Evolutionary conservation across 2,113 vertebrate species (phyloP), one percentile per base, ranked within the genome.

Genomic region (Gavia stellata): DNA sequence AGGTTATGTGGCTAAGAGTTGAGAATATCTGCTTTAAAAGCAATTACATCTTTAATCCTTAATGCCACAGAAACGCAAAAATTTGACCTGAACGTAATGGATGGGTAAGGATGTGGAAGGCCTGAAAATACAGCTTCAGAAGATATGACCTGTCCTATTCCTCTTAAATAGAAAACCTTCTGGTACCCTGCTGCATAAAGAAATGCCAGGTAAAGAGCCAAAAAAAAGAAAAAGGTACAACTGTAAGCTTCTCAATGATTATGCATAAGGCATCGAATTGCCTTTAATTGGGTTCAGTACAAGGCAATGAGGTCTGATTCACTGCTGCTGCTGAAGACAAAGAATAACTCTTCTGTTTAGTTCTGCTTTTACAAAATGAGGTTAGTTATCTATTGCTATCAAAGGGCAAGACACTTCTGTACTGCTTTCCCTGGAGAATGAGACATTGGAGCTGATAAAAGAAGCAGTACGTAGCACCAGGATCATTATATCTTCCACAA

Each of bases 401-500:
- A 92, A 89, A 94, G 89, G 94, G 95, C 89, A 96, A 92, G 95
- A 78, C 89, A 56, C 91, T 96, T 96, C 95, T 94, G 93, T 95
- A 45, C 81, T 92, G 33, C 81, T 71, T 84, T 96, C 93, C 77
- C 94, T 81, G 56, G 86, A 93, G 93, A 92, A 67, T 52, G 72
- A 58, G 53, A 83, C 81, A 87, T 72, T 63, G 74, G 44, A 91
- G 86, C 84, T 91, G 93, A 96, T 92, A 92, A 92, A 96, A 92
- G 75, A 74, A 85, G 47, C 16, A 2, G 24, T 67, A n/a, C 92
- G 61, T 94, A 81, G 91, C 91, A 87, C 40, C 52, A 89, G 52
- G 44, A 68, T 94, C 62, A 79, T 96, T 92, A 84, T 79, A 92
- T 63, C 77, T 91, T 81, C 56, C 47, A 81, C 59, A 67, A 44